Evolutionary conservation across 2,888 invertebrate genomes (phyloP), one percentile per base, ranked within the genome.

Genomic region (Ectobius pallidus): DNA sequence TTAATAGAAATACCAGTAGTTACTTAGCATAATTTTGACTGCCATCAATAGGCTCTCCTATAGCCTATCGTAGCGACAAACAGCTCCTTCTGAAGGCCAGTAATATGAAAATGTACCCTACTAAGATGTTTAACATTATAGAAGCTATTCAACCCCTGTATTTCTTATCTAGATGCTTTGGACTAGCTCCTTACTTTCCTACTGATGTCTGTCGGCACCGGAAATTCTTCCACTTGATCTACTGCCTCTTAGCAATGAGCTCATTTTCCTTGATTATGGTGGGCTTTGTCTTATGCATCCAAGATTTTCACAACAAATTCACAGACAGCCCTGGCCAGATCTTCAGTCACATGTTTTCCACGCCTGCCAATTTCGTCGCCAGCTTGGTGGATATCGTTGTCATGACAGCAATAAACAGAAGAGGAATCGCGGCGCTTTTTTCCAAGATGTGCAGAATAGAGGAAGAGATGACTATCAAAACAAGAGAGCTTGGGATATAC

Each of bases 231-330:
- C 25, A 58, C 16, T n/a, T 30, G 7, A 25, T 16, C n/a, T 30
- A 58, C 1, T n/a, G 30, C 6, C 2, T 58, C 2, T 58, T 11
- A 11, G 30, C 58, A n/a, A 1, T 32, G 9, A 16, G n/a, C 3
- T 16, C 30, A 14, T 14, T 58, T 30, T n/a, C 27, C 16, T n/a
- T 22, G 27, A 32, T 30, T 14, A 58, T 25, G 30, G 30, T n/a
- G 0, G 58, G 58, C 2, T 58, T 58, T 30, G 58, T 58, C 30
- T 30, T 58, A 30, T 58, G 58, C n/a, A 30, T 58, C n/a, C 58
- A 32, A 30, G 30, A 30, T 30, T 27, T 58, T 0, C 27, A 58
- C 3, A 16, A 1, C 14, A 30, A 58, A 6, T 18, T 58, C 1
- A 14, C 58, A n/a, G 27, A 14, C 2, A 58, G 30, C 58, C 32